Percentiles rank a stretch among this genome's conserved stretches.
Evolutionary conservation across 2,113 vertebrate species (phyloP).

Genomic region (Sprattus sprattus): DNA sequence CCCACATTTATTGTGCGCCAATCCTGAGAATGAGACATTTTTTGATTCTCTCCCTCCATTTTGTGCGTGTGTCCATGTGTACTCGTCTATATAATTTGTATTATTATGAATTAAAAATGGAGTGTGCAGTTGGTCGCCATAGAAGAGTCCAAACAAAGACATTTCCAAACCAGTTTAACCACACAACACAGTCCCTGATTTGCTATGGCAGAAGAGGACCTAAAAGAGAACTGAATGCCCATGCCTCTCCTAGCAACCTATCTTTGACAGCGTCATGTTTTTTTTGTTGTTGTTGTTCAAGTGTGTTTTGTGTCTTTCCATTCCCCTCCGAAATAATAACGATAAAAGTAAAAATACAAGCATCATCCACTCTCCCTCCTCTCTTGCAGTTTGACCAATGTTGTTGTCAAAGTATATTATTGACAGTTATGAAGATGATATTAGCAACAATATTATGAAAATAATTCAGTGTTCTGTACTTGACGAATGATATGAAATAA

Average conservation of each 20-base stretch:
- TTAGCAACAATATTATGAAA: conserved; percentile 65
- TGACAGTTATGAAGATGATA: conserved; percentile 63
- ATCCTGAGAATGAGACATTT: background rate
- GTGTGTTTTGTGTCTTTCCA: background rate
- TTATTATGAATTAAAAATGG: background rate
- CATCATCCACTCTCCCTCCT: conserved; percentile 39
- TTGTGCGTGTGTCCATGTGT: background rate
- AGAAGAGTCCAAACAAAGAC: background rate
- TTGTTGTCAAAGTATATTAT: conserved; percentile 65
- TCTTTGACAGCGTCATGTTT: background rate
- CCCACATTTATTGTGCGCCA: background rate
- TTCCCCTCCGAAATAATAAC: conserved; percentile 26
- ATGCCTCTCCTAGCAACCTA: background rate
- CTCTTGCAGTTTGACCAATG: conserved; percentile 62
- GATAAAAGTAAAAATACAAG: background rate
- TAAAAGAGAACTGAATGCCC: background rate
- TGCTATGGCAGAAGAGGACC: background rate
- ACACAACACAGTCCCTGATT: background rate
- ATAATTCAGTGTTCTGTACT: conserved; percentile 72
- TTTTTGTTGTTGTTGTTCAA: background rate
- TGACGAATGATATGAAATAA: conserved; percentile 71
- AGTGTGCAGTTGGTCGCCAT: background rate
- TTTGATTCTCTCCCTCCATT: background rate
- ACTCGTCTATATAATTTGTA: background rate
- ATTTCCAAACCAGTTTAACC: background rate